Base-by-base conservation (phyloP, 2,113 vertebrate species). In the Ceyx cyanopectus region DNA sequence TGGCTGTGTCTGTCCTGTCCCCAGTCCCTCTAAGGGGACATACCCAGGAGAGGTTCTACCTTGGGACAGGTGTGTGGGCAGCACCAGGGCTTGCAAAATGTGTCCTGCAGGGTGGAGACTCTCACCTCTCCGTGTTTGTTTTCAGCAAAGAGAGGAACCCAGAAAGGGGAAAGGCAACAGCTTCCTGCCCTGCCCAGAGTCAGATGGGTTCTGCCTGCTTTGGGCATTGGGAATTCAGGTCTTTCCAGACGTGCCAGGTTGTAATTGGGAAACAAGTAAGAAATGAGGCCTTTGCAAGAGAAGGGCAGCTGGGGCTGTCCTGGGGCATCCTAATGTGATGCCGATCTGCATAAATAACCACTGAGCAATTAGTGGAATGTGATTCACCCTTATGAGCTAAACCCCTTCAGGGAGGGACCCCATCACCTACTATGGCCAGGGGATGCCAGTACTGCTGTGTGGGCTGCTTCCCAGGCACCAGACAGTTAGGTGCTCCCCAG, bases 371-470 rank as follows among this genome's bases (percentile, higher is more conserved):
- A 22, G 29, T 23, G 16, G 17, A 34, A 19, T 62, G 41, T 0
- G 1, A 89, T 22, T 23, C 21, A 20, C 26, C 29, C 20, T 32
- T 0, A 1, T 45, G 61, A 68, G 86, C 24, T 58, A 34, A 23
- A 54, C 29, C 58, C 58, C 53, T 29, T 7, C 22, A 43, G 46
- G 37, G 57, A 63, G 43, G 22, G 24, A 60, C 45, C 37, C 40
- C 19, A 20, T 23, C 45, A 7, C 58, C 58, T 12, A 0, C 14
- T 0, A 2, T 30, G 66, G 37, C 32, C 1, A 1, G n/a, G 26
- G 62, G 62, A 34, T 12, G 57, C 34, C 0, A 4, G 69, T 1
- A 3, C 32, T 72, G 81, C 81, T 14, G 0, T 2, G 23, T 1
- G 0, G 43, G 46, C 26, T 10, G 17, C 72, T 14, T 61, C 81